Evolutionary conservation across 2,113 vertebrate genomes (phyloP).

Genomic region (Lutjanus erythropterus): DNA sequence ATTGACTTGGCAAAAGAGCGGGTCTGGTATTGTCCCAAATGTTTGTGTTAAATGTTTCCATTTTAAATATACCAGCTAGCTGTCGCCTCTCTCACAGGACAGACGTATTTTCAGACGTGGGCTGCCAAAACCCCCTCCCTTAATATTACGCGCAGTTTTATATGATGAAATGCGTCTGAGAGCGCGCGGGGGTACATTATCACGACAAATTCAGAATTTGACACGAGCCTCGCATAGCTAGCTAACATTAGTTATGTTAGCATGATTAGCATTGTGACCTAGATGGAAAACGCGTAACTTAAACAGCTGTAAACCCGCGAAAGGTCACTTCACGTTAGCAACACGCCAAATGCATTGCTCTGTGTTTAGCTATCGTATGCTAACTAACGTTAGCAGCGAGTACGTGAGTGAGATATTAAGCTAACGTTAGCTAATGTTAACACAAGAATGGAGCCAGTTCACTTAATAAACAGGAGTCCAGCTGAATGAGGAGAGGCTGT

Average conservation of each 20-base stretch:
- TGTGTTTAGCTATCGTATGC: conserved; percentile 31
- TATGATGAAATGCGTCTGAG: background rate
- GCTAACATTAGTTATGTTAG: background rate
- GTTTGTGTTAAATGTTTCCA: background rate
- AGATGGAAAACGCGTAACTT: no score
- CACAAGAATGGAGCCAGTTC: background rate
- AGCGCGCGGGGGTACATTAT: no score
- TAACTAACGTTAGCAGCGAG: conserved; percentile 26
- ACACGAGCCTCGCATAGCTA: background rate
- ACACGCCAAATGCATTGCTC: background rate
- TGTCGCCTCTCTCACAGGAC: background rate
- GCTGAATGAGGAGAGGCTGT: background rate
- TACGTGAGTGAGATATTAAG: conserved; percentile 12
- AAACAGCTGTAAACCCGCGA: background rate
- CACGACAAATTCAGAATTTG: background rate
- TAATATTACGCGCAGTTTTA: background rate
- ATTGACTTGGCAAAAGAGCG: background rate
- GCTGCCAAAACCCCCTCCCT: background rate
- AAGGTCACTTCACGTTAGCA: background rate
- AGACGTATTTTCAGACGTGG: background rate
- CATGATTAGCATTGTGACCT: background rate
- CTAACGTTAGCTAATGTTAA: conserved; percentile 33
- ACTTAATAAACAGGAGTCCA: background rate
- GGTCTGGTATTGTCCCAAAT: background rate
- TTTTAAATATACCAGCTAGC: background rate